A percentile compares a stretch with the other conserved stretches of the same genome.
Evolutionary conservation across 2,113 vertebrate genomes (phyloP).

Genomic region (Gambusia holbrooki): DNA sequence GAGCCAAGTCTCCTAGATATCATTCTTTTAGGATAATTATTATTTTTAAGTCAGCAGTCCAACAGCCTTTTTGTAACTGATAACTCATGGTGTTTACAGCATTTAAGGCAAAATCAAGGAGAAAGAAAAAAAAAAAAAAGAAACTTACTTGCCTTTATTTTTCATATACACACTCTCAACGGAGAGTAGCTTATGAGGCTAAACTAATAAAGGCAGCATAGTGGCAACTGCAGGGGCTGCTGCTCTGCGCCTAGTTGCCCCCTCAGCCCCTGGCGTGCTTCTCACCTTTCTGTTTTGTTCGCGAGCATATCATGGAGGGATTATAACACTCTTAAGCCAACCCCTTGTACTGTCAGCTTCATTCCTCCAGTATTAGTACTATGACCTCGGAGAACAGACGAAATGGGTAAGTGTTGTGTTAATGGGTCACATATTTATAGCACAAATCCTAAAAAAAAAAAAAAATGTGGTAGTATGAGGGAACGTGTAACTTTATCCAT

Average conservation of each 20-base stretch:
- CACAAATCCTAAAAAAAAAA: slow-evolving; percentile 43
- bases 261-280: slow-evolving; percentile 49
- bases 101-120: slow-evolving; percentile 3
- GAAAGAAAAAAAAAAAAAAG: slow-evolving; percentile 29
- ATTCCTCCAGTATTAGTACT: slow-evolving; percentile 41
- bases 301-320: slow-evolving; percentile 43
- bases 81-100: too few species aligned
- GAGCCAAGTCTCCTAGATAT: too few species aligned
- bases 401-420: slow-evolving; percentile 53
- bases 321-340: slow-evolving; percentile 45
- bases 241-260: slow-evolving; percentile 59
- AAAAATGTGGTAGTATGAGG: slow-evolving; percentile 4
- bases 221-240: slow-evolving; percentile 61
- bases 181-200: slow-evolving; percentile 61
- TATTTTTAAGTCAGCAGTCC: too few species aligned
- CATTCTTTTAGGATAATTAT: too few species aligned
- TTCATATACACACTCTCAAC: slow-evolving; percentile 48
- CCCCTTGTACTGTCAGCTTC: slow-evolving; percentile 47
- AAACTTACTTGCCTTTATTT: slow-evolving; percentile 42
- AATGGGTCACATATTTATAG: slow-evolving; percentile 64
- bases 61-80: too few species aligned
- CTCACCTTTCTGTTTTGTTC: slow-evolving; percentile 46
- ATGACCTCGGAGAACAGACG: slow-evolving; percentile 65
- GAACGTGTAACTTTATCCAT: too few species aligned
- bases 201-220: slow-evolving; percentile 74